Evolutionary conservation across 2,797 vertebrate genomes (phyloP).

Genomic region (Poecilia wingei): DNA sequence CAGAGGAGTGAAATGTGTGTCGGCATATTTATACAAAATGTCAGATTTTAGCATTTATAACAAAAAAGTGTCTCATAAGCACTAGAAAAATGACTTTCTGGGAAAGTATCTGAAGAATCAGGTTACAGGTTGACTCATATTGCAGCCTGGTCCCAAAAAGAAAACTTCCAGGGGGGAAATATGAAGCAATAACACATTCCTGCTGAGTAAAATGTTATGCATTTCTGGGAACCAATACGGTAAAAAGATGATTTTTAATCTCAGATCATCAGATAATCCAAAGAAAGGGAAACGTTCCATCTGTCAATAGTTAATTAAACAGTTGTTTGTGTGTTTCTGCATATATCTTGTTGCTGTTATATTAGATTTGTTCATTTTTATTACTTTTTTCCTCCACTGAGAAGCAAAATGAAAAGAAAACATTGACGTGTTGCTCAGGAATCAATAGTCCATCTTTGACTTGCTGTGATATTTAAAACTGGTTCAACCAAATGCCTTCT

Average conservation of each 20-base stretch:
- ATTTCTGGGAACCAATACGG: neutral
- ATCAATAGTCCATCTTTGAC: conserved; percentile 44
- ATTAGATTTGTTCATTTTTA: conserved; percentile 14
- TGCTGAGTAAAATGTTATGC: neutral
- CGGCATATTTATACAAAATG: neutral
- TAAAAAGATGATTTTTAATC: neutral
- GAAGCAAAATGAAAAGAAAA: conserved; percentile 9
- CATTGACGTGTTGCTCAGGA: neutral
- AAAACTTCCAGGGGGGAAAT: neutral
- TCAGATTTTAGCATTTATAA: neutral
- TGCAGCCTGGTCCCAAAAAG: neutral
- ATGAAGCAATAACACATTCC: neutral
- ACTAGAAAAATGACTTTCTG: neutral
- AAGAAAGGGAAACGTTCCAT: conserved; percentile 10
- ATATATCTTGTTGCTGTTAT: conserved; percentile 3
- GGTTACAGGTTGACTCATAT: neutral
- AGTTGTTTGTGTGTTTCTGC: conserved; percentile 3
- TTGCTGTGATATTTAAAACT: conserved; percentile 35
- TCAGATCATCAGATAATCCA: neutral
- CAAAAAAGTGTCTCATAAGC: neutral
- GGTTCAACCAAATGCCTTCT: conserved; percentile 19
- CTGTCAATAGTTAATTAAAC: conserved; percentile 56
- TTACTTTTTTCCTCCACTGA: conserved; percentile 17
- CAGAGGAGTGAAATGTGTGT: neutral
- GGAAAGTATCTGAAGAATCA: neutral